Percentiles rank a stretch among this genome's conserved stretches.
Evolutionary conservation across 2,113 vertebrate genomes (phyloP).

Genomic region (Hyperopisus bebe): DNA sequence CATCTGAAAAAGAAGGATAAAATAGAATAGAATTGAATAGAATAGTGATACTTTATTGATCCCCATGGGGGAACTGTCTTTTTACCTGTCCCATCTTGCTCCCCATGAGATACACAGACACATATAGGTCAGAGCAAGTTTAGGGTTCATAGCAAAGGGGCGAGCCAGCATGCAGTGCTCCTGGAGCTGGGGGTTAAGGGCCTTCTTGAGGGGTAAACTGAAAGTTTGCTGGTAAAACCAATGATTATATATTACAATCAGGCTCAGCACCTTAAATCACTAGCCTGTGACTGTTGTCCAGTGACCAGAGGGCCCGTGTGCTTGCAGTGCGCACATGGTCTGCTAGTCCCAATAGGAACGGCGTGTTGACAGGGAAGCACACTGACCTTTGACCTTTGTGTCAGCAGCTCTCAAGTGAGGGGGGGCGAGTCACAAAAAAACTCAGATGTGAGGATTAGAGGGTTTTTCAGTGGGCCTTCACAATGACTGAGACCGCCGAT

Average conservation of each 20-base stretch:
- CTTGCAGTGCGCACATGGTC: neutral
- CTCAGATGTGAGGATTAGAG: neutral
- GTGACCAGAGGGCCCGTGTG: neutral
- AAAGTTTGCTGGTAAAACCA: neutral
- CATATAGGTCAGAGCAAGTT: neutral
- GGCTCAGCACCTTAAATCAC: neutral
- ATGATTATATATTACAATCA: neutral
- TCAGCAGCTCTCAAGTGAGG: neutral
- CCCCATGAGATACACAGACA: neutral
- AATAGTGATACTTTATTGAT: neutral
- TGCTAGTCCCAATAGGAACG: neutral
- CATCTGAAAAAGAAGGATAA: neutral
- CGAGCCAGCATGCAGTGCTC: neutral
- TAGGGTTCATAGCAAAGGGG: neutral
- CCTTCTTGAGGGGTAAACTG: neutral
- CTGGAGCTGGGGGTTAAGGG: neutral
- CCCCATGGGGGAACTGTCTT: neutral
- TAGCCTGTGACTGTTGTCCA: neutral
- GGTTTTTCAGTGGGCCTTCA: neutral
- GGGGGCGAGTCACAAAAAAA: neutral
- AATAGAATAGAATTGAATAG: neutral
- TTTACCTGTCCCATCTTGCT: neutral
- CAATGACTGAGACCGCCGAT: neutral
- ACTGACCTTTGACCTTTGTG: neutral
- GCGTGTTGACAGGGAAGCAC: neutral